Evolutionary conservation across 1,140 invertebrate species (phyloP).

Genomic region (Drosophila bipectinata): DNA sequence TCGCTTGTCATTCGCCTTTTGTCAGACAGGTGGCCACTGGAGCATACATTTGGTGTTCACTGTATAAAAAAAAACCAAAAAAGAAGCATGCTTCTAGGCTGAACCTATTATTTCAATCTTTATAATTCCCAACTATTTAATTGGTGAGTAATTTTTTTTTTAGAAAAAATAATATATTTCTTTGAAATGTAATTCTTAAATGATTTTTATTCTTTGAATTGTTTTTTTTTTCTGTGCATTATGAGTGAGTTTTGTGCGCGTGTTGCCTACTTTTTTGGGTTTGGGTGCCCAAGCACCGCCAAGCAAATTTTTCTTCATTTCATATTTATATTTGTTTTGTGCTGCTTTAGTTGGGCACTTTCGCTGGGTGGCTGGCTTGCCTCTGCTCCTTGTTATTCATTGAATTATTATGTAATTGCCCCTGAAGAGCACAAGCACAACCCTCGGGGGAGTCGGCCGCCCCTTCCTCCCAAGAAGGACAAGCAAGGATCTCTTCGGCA

Average conservation of each 20-base stretch:
- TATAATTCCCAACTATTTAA: too few species aligned
- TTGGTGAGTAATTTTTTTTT: too few species aligned
- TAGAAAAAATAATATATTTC: too few species aligned
- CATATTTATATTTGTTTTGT: slow-evolving; percentile 31
- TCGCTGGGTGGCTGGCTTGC: slow-evolving; percentile 1
- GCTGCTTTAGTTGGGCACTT: slow-evolving; percentile 6
- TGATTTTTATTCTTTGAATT: not conserved
- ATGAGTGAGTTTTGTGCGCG: not conserved
- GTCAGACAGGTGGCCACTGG: slow-evolving; percentile 29
- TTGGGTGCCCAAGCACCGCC: not conserved
- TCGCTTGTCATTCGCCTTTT: slow-evolving; percentile 20
- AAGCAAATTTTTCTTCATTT: slow-evolving; percentile 13
- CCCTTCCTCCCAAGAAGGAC: not conserved
- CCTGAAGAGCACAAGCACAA: slow-evolving; percentile 36
- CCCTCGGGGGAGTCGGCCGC: slow-evolving; percentile 4
- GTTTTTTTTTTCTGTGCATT: not conserved
- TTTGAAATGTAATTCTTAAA: not conserved
- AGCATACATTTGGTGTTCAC: slow-evolving; percentile 25
- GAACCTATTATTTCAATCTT: too few species aligned
- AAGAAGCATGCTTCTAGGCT: not conserved
- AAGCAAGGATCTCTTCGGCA: slow-evolving; percentile 10
- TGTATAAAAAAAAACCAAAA: not conserved
- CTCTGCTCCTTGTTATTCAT: slow-evolving; percentile 62
- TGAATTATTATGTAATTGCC: slow-evolving; percentile 76
- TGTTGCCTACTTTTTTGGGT: slow-evolving; percentile 28